Conservation (phyloP, 2,797 vertebrate species). For the Triplophysa yarkandensis region DNA sequence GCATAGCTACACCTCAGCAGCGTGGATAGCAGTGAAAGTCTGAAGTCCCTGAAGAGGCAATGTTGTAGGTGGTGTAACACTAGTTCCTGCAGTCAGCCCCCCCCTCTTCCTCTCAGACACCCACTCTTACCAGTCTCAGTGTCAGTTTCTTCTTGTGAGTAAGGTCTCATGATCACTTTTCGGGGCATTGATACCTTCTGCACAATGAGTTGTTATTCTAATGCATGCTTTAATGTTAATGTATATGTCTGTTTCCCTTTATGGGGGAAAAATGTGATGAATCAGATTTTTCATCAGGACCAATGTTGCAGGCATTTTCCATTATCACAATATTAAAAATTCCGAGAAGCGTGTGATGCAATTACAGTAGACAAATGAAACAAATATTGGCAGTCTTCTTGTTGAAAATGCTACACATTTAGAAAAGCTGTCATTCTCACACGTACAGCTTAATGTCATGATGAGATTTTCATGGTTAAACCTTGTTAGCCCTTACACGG, state of each 20-base stretch:
- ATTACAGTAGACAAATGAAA: conserved; percentile 20
- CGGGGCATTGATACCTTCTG: conserved; percentile 7
- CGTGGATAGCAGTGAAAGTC: conserved; percentile 55
- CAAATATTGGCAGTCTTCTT: neutral
- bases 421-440: conserved; percentile 6
- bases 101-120: conserved; percentile 46
- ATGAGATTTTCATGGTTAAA: conserved; percentile 20
- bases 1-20: conserved; percentile 61
- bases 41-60: conserved; percentile 59
- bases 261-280: neutral
- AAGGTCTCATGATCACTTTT: conserved; percentile 35
- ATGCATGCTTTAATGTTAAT: neutral
- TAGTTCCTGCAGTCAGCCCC: conserved; percentile 45
- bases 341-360: neutral
- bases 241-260: neutral
- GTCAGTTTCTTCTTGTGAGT: conserved; percentile 38
- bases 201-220: neutral
- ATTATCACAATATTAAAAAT: conserved; percentile 6
- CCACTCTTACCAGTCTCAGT: conserved; percentile 49
- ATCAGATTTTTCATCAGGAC: neutral
- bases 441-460: neutral
- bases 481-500: conserved; percentile 24
- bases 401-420: neutral
- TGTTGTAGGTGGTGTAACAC: conserved; percentile 55
- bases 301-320: neutral